A percentile compares a stretch with the other conserved stretches of the same genome.
Evolutionary conservation across 2,888 invertebrate genomes (phyloP).

Genomic region (Proisotoma minuta): DNA sequence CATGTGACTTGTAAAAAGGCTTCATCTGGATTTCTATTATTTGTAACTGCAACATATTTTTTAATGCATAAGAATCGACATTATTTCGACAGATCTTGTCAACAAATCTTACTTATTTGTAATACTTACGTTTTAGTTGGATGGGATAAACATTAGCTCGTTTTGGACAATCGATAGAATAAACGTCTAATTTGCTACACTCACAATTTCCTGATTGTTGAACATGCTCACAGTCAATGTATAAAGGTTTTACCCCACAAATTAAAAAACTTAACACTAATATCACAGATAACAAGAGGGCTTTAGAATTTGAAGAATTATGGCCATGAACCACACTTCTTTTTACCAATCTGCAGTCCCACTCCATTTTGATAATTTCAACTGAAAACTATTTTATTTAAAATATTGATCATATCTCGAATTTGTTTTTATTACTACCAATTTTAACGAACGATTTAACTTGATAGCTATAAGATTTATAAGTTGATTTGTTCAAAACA

Average conservation of each 20-base stretch:
- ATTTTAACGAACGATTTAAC: too few species aligned
- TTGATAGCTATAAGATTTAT: too few species aligned
- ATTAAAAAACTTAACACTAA: neutral
- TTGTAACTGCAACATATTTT: neutral
- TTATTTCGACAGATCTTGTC: neutral
- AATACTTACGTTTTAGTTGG: constrained; percentile 31
- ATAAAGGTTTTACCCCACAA: neutral
- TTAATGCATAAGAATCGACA: neutral
- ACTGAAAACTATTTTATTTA: too few species aligned
- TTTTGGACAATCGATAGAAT: constrained; percentile 32
- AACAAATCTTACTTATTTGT: constrained; percentile 5
- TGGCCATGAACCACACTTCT: too few species aligned
- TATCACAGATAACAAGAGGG: neutral
- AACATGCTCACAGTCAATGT: constrained; percentile 26
- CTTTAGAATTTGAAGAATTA: neutral
- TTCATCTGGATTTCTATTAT: neutral
- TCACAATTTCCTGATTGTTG: constrained; percentile 7
- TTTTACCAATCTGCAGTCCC: constrained; percentile 63
- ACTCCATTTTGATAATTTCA: constrained; percentile 65
- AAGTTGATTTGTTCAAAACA: too few species aligned
- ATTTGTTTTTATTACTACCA: too few species aligned
- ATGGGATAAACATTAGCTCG: constrained; percentile 26
- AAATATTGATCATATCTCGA: too few species aligned
- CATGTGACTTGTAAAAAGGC: constrained; percentile 9
- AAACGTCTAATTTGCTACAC: neutral